Evolutionary conservation across 2,797 vertebrate genomes (phyloP).

Genomic region (Cetoscarus ocellatus): DNA sequence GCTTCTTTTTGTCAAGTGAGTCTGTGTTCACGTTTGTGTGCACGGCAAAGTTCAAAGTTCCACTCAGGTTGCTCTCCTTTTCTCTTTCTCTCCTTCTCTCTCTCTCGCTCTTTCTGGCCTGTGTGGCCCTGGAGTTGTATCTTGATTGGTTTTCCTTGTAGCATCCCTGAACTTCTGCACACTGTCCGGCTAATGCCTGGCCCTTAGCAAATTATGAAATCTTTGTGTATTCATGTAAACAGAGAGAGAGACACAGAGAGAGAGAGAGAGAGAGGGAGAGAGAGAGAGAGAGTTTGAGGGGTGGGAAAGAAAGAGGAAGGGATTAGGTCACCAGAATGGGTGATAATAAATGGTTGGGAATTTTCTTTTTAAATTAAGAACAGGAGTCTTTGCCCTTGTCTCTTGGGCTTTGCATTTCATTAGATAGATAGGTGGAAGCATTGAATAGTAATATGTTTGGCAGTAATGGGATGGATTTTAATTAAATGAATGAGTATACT

Average conservation of each 20-base stretch:
- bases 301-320: conserved; percentile 18
- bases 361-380: conserved; percentile 63
- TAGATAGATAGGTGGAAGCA: conserved; percentile 59
- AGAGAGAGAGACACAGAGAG: too few relatives aligned
- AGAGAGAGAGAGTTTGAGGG: conserved; percentile 4
- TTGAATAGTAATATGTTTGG: conserved; percentile 57
- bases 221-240: conserved; percentile 10
- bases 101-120: conserved; percentile 25
- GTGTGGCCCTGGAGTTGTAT: conserved; percentile 50
- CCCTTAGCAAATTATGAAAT: conserved; percentile 47
- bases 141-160: conserved; percentile 64
- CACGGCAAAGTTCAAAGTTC: conserved; percentile 46
- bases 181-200: conserved; percentile 56
- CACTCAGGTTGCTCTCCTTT: conserved; percentile 30
- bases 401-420: conserved; percentile 66
- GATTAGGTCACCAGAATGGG: conserved; percentile 61
- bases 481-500: conserved; percentile 32
- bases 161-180: conserved; percentile 53
- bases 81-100: conserved; percentile 1
- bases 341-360: conserved; percentile 26
- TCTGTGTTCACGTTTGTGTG: conserved; percentile 1
- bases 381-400: conserved; percentile 58
- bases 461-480: conserved; percentile 55
- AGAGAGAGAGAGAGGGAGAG: too few relatives aligned
- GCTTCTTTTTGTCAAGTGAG: conserved; percentile 14